Conservation (phyloP, 1,140 invertebrate species). For the Drosophila ironensis region DNA sequence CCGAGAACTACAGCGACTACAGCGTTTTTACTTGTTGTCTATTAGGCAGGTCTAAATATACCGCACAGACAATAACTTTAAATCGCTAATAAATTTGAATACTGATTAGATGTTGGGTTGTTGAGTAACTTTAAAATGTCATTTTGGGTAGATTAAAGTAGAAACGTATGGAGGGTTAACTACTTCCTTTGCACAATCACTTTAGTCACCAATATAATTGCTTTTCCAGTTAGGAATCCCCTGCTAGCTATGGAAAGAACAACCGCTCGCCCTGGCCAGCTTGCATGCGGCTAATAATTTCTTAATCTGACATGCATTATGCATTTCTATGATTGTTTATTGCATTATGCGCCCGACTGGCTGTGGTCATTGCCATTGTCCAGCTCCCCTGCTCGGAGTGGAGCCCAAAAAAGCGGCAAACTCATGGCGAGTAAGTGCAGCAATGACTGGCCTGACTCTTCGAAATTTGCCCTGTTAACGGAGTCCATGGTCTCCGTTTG, state of each 20-base stretch:
- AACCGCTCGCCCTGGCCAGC: background rate
- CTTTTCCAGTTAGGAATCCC: background rate
- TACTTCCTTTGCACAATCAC: background rate
- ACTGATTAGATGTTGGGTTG: too few relatives aligned
- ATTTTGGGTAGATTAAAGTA: too few relatives aligned
- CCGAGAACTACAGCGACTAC: too few relatives aligned
- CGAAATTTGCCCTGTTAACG: conserved; percentile 24
- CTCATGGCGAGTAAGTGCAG: conserved; percentile 63
- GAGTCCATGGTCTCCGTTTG: too few relatives aligned
- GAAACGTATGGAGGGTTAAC: too few relatives aligned
- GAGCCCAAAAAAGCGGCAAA: conserved; percentile 40
- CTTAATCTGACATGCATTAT: conserved; percentile 75
- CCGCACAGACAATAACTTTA: too few relatives aligned
- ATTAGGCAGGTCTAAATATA: too few relatives aligned
- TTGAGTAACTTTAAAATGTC: too few relatives aligned
- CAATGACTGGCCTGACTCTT: conserved; percentile 68
- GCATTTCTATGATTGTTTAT: conserved; percentile 75
- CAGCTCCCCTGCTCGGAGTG: conserved; percentile 11
- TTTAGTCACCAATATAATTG: background rate
- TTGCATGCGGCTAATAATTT: conserved; percentile 65
- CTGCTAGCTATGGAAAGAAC: background rate
- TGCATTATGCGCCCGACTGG: conserved; percentile 39
- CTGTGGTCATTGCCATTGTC: conserved; percentile 61
- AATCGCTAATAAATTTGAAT: too few relatives aligned
- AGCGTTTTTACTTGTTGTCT: too few relatives aligned